Conservation (phyloP, 2,888 invertebrate genomes). For the Liopterus haemorrhoidalis region DNA sequence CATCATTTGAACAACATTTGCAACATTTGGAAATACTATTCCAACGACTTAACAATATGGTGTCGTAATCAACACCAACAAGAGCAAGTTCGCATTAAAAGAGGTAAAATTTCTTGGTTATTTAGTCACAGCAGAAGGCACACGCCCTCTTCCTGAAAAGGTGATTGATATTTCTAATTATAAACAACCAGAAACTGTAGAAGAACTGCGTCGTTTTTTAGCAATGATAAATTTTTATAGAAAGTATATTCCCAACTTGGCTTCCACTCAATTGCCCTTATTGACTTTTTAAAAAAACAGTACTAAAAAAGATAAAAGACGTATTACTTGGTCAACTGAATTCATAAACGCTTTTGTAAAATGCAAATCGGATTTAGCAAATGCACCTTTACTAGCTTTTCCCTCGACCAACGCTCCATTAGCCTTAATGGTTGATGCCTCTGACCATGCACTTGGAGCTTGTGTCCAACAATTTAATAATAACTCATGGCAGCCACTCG, state of each 20-base stretch:
- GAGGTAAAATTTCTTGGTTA: conserved; percentile 27
- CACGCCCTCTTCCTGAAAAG: conserved; percentile 24
- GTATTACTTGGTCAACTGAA: conserved; percentile 25
- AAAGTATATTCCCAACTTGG: conserved; percentile 20
- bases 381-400: too few relatives aligned
- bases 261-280: conserved; percentile 19
- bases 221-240: conserved; percentile 25
- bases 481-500: conserved; percentile 36
- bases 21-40: conserved; percentile 25
- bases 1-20: conserved; percentile 25
- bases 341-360: conserved; percentile 31
- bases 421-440: conserved; percentile 38
- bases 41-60: conserved; percentile 25
- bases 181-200: conserved; percentile 15
- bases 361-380: conserved; percentile 33
- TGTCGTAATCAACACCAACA: conserved; percentile 27
- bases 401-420: conserved; percentile 34
- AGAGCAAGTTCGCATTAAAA: conserved; percentile 28
- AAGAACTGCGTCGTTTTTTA: conserved; percentile 23
- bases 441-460: conserved; percentile 38
- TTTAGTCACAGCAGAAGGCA: conserved; percentile 23
- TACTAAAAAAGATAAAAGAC: not conserved
- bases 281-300: conserved; percentile 1
- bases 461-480: conserved; percentile 31
- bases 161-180: conserved; percentile 27